These are phyloP conservation scores for Paracanthobrama guichenoti DNA, from an alignment of 2,113 vertebrate genomes.

Conservation along the genomic window DNA sequence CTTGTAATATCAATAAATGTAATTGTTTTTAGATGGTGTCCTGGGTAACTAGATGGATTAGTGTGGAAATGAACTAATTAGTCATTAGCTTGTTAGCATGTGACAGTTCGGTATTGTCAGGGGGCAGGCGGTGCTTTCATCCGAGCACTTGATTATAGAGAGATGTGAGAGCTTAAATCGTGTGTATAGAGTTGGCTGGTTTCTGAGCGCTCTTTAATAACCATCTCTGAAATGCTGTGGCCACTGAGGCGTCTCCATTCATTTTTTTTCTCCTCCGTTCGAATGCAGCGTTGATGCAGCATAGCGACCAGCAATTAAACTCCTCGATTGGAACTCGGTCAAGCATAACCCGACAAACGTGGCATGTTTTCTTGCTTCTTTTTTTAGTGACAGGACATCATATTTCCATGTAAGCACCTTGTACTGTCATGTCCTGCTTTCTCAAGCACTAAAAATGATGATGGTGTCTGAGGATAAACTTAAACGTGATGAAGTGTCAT, in stretches of 20 bases:
- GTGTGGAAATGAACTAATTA: conserved; percentile 20
- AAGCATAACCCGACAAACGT: background rate
- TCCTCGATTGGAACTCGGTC: conserved; percentile 43
- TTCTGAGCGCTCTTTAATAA: conserved; percentile 15
- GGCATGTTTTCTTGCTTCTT: background rate
- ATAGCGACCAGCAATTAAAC: conserved; percentile 48
- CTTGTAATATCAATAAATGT: no score
- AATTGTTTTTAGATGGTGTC: no score
- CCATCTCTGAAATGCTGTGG: background rate
- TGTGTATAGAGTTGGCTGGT: background rate
- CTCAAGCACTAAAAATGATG: background rate
- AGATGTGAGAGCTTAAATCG: background rate
- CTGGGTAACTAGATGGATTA: background rate
- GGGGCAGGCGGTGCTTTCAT: background rate
- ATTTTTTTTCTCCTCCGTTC: conserved; percentile 21
- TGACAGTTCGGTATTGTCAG: background rate
- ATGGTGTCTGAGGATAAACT: conserved; percentile 10
- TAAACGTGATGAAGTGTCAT: conserved; percentile 8
- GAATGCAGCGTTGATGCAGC: conserved; percentile 6
- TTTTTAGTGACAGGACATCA: conserved; percentile 1
- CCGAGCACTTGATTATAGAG: background rate
- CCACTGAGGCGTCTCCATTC: conserved; percentile 16
- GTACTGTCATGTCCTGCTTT: conserved; percentile 8
- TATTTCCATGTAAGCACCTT: conserved; percentile 19
- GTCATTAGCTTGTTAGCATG: background rate